Conservation (phyloP, 2,888 invertebrate genomes). For the Drosophila mulleri region DNA sequence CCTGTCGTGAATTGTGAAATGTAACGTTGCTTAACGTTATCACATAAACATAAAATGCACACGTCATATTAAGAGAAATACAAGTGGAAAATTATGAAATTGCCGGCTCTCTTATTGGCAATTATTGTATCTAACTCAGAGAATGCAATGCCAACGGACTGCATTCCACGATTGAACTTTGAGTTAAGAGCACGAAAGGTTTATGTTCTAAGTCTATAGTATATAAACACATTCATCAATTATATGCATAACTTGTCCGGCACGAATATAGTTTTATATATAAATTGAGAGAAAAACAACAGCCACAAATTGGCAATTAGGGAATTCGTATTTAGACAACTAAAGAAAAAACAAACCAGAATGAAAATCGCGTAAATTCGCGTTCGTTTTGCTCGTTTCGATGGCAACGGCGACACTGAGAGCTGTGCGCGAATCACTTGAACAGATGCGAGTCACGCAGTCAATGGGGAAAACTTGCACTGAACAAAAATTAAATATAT, state of each 20-base stretch:
- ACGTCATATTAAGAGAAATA: constrained; percentile 20
- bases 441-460: constrained; percentile 30
- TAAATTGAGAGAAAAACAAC: background rate
- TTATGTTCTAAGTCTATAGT: background rate
- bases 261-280: background rate
- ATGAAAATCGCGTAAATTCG: constrained; percentile 23
- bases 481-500: background rate
- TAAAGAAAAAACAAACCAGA: constrained; percentile 28
- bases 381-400: constrained; percentile 35
- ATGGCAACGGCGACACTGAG: constrained; percentile 42
- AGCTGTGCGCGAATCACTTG: constrained; percentile 11
- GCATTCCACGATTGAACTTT: constrained; percentile 25
- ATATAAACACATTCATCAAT: background rate
- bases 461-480: constrained; percentile 9
- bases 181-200: background rate
- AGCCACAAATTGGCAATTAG: constrained; percentile 5
- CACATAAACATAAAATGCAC: constrained; percentile 9
- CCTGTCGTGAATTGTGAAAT: constrained; percentile 17
- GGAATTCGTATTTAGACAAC: constrained; percentile 1
- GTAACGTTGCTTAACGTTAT: constrained; percentile 6
- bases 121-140: background rate
- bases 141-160: constrained; percentile 5
- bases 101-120: background rate
- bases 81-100: constrained; percentile 35
- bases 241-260: constrained; percentile 13